Evolutionary conservation across 2,113 vertebrate species (phyloP), one percentile per base, ranked within the genome.

Genomic region (Abramis brama): DNA sequence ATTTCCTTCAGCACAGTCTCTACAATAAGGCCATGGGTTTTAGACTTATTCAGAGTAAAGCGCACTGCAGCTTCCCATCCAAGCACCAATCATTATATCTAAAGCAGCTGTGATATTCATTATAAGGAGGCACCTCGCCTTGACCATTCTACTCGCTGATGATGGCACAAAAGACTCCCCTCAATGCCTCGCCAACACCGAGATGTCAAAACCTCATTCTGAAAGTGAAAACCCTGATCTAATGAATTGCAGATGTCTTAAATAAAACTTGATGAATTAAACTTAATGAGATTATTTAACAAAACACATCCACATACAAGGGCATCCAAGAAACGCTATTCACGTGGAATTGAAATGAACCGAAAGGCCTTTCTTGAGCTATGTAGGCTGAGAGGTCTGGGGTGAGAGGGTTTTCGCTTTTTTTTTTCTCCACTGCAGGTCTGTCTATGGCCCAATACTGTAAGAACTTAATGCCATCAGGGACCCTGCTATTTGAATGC

Each of bases 381-480:
- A 57, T 57, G 55, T 57, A 57, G 55, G 19, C 27, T 64, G 43
- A 39, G 21, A 30, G 60, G 66, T 43, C 64, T 15, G 39, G 1
- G 8, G 50, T 19, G 76, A 39, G 73, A 43, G 45, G 62, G 87
- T 88, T 86, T 91, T 71, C 79, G 86, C 68, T 89, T 25, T 73
- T 77, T 52, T 17, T 73, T 73, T 77, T 52, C 5, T 12, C 84
- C 85, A 85, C 87, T 89, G 86, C 89, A 90, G 91, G 90, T 91
- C 91, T 92, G 89, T 92, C 91, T 91, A 90, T 82, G 86, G 89
- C 87, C 91, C 90, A 91, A 84, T 92, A 91, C 91, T 87, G 90
- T 92, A 92, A 94, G 90, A 92, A 90, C 90, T 93, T 94, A 93
- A 94, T 92, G 91, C 92, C 92, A 90, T 92, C 85, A 88, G 92